Percentiles rank a stretch among this genome's conserved stretches.
These are phyloP conservation scores for Oceanodroma leucorhoa DNA, from an alignment of 2,797 vertebrate species.

Conservation along the genomic window DNA sequence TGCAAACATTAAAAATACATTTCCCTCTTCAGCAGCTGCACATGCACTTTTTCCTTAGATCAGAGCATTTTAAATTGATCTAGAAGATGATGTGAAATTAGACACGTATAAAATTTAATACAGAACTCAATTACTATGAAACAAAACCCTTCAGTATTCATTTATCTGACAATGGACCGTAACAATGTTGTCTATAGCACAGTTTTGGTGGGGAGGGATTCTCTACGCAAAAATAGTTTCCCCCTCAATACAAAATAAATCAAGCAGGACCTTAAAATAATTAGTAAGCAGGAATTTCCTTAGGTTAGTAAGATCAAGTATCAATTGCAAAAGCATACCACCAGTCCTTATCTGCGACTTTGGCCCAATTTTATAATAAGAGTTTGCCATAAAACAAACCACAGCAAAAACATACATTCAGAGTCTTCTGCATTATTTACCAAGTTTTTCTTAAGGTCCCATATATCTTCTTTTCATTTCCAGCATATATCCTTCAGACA, in stretches of 20 bases:
- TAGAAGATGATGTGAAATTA: not conserved
- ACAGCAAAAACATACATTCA: not conserved
- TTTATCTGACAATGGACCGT: not conserved
- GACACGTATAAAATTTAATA: not conserved
- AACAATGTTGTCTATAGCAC: not conserved
- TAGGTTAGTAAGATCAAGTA: not conserved
- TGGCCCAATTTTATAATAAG: not conserved
- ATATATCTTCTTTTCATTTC: not conserved
- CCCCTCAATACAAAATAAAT: rapidly evolving
- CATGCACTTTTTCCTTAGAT: not conserved
- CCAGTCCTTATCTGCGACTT: not conserved
- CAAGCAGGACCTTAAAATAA: not conserved
- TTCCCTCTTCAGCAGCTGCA: not conserved
- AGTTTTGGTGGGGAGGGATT: not conserved
- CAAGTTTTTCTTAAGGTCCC: not conserved
- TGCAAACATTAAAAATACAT: not conserved
- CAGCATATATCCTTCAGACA: not conserved
- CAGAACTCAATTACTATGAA: not conserved
- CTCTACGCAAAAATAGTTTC: not conserved
- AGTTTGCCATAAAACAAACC: not conserved
- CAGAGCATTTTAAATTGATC: not conserved
- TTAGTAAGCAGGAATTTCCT: not conserved
- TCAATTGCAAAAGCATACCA: not conserved
- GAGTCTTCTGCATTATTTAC: not conserved
- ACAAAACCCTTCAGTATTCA: not conserved